Percentiles rank a stretch among this genome's conserved stretches.
Evolutionary conservation across 2,888 invertebrate genomes (phyloP).

Genomic region (Therioaphis trifolii): DNA sequence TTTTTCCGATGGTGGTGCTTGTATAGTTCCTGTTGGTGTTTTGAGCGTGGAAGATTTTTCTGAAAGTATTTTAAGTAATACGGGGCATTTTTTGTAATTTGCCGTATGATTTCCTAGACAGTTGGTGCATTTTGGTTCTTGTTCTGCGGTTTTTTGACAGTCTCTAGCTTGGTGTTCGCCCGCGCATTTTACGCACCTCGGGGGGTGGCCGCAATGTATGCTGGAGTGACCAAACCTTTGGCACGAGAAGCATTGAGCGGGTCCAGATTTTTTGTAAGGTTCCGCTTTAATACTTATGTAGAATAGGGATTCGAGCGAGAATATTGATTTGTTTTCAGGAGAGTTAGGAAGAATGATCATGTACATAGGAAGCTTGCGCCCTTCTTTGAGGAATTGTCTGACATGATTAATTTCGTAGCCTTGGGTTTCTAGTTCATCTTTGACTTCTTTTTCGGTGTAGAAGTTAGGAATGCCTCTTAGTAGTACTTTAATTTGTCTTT

Average conservation of each 20-base stretch:
- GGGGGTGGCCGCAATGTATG: neutral
- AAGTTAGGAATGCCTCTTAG: too few species aligned
- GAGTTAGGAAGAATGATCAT: too few species aligned
- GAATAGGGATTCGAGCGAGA: too few species aligned
- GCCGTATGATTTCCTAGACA: neutral
- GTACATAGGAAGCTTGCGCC: too few species aligned
- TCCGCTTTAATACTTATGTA: neutral
- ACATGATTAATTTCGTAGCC: too few species aligned
- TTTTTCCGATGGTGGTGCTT: too few species aligned
- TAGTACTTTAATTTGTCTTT: too few species aligned
- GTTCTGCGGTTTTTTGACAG: neutral
- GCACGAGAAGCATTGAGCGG: neutral
- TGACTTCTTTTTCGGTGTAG: too few species aligned
- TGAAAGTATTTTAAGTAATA: neutral
- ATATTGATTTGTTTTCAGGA: too few species aligned
- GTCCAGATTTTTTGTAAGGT: neutral
- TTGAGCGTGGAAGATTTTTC: too few species aligned
- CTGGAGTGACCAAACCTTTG: neutral
- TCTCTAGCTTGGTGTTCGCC: neutral
- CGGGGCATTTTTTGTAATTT: neutral
- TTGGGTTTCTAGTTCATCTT: too few species aligned
- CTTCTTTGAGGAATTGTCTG: too few species aligned
- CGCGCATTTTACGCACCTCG: neutral
- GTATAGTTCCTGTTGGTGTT: neutral
- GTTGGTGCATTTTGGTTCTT: neutral